A percentile compares a stretch with the other conserved stretches of the same genome.
phyloP scores from a whole-genome alignment of 1,140 invertebrate genomes.

The Caenorhabditis elegans region DNA sequence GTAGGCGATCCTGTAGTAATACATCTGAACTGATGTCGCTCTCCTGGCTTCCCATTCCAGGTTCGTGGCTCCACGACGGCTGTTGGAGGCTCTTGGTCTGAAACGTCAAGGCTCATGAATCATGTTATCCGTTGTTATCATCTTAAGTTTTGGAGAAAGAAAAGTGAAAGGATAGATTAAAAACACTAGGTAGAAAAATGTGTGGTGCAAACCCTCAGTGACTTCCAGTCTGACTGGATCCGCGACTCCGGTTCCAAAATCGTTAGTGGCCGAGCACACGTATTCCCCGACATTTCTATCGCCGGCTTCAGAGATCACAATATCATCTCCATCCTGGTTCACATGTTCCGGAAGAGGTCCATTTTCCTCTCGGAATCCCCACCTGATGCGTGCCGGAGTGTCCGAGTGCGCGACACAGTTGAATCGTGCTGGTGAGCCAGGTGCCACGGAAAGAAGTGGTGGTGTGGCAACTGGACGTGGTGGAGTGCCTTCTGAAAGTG shows the following conservation, averaged over 20 bases:
- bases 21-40: slow-evolving; percentile 63
- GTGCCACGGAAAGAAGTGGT: slow-evolving; percentile 55
- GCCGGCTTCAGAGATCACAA: slow-evolving; percentile 55
- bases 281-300: slow-evolving; percentile 58
- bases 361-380: slow-evolving; percentile 55
- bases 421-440: slow-evolving; percentile 59
- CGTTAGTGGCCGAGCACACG: slow-evolving; percentile 62
- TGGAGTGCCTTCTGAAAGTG: slow-evolving; percentile 49
- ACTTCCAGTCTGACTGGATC: slow-evolving; percentile 59
- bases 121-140: too few species aligned
- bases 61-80: slow-evolving; percentile 64
- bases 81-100: slow-evolving; percentile 64
- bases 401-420: slow-evolving; percentile 60
- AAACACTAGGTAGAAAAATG: not conserved
- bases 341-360: slow-evolving; percentile 57
- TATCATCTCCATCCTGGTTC: slow-evolving; percentile 57
- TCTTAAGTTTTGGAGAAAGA: too few species aligned
- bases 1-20: slow-evolving; percentile 57
- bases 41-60: slow-evolving; percentile 64
- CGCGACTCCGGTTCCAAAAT: slow-evolving; percentile 57
- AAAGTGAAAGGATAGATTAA: not conserved
- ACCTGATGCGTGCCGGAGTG: slow-evolving; percentile 59
- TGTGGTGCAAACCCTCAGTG: slow-evolving; percentile 55
- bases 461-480: slow-evolving; percentile 63
- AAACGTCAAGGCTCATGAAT: too few species aligned